phyloP scores from a whole-genome alignment of 2,888 invertebrate genomes.

The Dryobota labecula region DNA sequence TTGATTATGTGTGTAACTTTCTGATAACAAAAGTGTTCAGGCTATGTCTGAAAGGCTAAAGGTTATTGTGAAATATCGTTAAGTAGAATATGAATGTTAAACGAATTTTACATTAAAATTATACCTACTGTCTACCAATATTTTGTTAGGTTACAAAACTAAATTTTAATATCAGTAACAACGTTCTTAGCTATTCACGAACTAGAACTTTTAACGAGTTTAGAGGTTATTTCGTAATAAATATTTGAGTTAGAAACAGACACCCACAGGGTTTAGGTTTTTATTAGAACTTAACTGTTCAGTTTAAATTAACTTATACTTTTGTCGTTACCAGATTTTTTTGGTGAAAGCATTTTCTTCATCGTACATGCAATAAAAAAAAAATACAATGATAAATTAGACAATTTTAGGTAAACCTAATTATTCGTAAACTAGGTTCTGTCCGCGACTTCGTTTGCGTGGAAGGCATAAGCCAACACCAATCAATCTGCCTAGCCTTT shows the following conservation, averaged over 20 bases:
- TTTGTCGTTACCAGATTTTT: slow-evolving; percentile 2
- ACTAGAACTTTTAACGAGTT: slow-evolving; percentile 12
- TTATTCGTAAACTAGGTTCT: not conserved
- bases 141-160: not conserved
- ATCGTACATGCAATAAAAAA: slow-evolving; percentile 44
- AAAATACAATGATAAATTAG: not conserved
- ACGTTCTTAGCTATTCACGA: slow-evolving; percentile 8
- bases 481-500: too few species aligned
- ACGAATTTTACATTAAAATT: not conserved
- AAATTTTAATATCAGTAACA: slow-evolving; percentile 1
- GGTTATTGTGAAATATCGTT: not conserved
- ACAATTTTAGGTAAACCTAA: not conserved
- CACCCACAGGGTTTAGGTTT: not conserved
- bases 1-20: slow-evolving; percentile 52
- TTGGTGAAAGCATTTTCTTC: not conserved
- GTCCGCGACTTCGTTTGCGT: too few species aligned
- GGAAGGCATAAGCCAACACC: too few species aligned
- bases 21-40: slow-evolving; percentile 41
- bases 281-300: not conserved
- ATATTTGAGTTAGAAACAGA: slow-evolving; percentile 1
- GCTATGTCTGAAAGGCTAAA: slow-evolving; percentile 18
- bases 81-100: slow-evolving; percentile 1
- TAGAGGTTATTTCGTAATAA: slow-evolving; percentile 17
- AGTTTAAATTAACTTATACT: not conserved
- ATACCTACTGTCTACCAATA: not conserved